Percentiles rank a stretch among this genome's conserved stretches.
Evolutionary conservation across 1,140 invertebrate species (phyloP).

Genomic region (Microplitis demolitor): DNA sequence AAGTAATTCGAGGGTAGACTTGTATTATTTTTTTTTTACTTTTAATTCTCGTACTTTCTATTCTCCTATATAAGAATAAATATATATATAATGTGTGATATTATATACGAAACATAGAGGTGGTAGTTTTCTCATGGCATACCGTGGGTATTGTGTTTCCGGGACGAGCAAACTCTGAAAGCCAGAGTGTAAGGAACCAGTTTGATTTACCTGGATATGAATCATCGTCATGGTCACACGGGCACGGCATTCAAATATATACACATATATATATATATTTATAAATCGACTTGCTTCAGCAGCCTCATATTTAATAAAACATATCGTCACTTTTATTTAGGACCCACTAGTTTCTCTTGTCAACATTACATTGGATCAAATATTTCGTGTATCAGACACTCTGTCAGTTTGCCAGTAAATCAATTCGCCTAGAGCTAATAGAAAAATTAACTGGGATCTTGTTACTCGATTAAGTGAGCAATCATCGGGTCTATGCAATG

Average conservation of each 20-base stretch:
- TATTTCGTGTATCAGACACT: no score
- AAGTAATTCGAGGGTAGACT: not conserved
- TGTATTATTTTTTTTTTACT: not conserved
- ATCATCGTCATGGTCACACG: slow-evolving; percentile 35
- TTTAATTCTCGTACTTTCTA: not conserved
- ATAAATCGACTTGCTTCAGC: no score
- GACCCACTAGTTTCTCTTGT: no score
- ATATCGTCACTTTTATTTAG: no score
- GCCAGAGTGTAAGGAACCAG: slow-evolving; percentile 37
- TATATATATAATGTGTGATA: not conserved
- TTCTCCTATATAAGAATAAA: no score
- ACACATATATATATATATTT: not conserved
- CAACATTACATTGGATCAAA: no score
- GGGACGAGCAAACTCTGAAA: slow-evolving; percentile 24
- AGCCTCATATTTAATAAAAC: not conserved
- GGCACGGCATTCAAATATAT: not conserved
- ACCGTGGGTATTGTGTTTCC: slow-evolving; percentile 33
- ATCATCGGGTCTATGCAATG: no score
- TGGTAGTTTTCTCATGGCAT: not conserved
- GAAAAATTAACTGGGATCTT: no score
- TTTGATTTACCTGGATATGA: slow-evolving; percentile 44
- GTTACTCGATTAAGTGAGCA: no score
- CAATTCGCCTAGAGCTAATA: no score
- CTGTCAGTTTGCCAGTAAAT: no score
- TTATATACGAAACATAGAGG: no score